Base-by-base conservation (phyloP, 2,888 invertebrate species). In the Lamellibrachia columna region DNA sequence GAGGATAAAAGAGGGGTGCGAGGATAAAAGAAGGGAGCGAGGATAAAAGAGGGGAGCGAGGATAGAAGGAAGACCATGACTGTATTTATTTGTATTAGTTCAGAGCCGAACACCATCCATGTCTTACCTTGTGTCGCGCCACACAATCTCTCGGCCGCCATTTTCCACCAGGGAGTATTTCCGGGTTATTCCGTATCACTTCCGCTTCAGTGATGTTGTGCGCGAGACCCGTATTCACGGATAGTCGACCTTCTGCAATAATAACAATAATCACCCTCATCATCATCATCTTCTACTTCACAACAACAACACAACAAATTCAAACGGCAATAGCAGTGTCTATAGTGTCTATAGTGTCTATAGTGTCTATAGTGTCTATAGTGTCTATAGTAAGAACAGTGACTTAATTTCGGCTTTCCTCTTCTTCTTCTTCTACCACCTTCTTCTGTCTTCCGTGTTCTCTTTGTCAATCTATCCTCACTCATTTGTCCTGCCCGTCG, bases 101-200 rank as follows among this genome's bases (percentile, higher is more conserved):
- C 40, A n/a, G 4, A 11, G 75, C 28, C 28, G 28, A 28, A 28
- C 28, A 28, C 28, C 28, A 28, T 28, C 28, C 28, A 28, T 28
- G n/a, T 22, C 75, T n/a, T n/a, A 75, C 95, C 11, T 94, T 94
- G 94, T 96, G 95, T n/a, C 95, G 93, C 0, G 96, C 94, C 40
- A 95, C 92, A 92, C 96, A 96, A n/a, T 93, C 93, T 53, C 40
- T 55, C 40, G 90, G 96, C 60, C 93, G 94, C 95, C 95, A 96
- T 60, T 93, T 91, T 1, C 96, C 96, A 0, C 96, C 96, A 8
- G 94, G 93, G 90, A 92, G n/a, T 52, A 95, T 92, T 55, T 95
- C 94, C 8, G 93, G 93, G 93, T 95, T 94, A 91, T 93, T 92
- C 8, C 58, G 58, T n/a, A 94, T 92, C 55, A 95, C 94, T 28